Evolutionary conservation across 2,797 vertebrate species (phyloP), one percentile per base, ranked within the genome.

Genomic region (Bradypus variegatus): DNA sequence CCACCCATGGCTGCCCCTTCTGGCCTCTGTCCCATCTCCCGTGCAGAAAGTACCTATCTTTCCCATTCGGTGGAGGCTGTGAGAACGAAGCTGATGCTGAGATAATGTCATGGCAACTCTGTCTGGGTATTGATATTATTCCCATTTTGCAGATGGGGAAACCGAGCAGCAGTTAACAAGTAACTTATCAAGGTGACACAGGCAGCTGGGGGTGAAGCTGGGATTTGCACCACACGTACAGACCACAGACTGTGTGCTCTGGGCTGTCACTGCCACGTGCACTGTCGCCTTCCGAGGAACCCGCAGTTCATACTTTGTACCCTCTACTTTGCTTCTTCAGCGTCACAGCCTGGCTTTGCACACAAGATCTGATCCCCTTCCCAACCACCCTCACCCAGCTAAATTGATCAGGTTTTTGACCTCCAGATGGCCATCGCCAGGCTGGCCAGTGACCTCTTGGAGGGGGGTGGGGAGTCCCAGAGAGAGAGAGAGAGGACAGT

Each of bases 221-320:
- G 45, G 36, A 25, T 73, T 58, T 41, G 62, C 12, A n/a, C 36
- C 10, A 58, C n/a, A 45, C 33, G 11, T 13, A 45, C 48, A 23
- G 21, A 33, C 14, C 5, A 50, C 16, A 50, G 45, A 69, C 13
- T 16, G 36, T 31, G 9, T 0, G 18, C 11, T 64, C 53, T 48
- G 33, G 13, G 65, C 36, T 45, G 16, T 25, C 8, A 15, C 36
- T 45, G 16, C 27, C 8, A 15, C 27, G 16, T 27, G 62, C 4
- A 67, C 19, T 12, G 75, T 3, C 33, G 29, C 7, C 53, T 50
- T 65, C 36, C 25, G 15, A 38, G 80, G 80, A 41, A 77, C 53
- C 27, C 9, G 4, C 18, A 15, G 21, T 33, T 4, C 25, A 19
- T 31, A 11, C 25, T 3, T n/a, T 12, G 25, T 2, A 3, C 8